Conservation (phyloP, 2,113 vertebrate genomes). For the Nesospiza acunhae region DNA sequence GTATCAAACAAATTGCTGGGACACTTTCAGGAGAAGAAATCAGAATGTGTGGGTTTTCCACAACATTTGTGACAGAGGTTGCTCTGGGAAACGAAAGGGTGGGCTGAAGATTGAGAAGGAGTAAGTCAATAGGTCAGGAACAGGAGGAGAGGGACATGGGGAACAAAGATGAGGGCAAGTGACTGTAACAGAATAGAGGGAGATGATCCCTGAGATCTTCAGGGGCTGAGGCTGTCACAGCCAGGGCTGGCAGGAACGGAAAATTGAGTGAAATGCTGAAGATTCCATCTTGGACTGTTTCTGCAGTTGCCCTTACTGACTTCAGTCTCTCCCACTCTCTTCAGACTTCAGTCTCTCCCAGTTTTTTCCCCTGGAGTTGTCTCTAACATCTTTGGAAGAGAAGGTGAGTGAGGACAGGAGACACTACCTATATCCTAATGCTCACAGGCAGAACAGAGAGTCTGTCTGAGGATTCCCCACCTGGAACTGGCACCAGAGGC, state of each 20-base stretch:
- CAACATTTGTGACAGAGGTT: not conserved
- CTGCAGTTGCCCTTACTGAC: not conserved
- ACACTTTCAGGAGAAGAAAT: not conserved
- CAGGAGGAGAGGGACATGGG: not conserved
- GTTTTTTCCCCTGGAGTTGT: not conserved
- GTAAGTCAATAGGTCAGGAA: not conserved
- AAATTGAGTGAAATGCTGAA: not conserved
- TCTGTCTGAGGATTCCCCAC: not conserved
- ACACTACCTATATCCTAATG: not conserved
- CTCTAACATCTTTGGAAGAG: not conserved
- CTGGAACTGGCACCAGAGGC: not conserved
- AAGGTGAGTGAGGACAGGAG: not conserved
- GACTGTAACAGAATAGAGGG: not conserved
- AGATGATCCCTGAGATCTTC: not conserved
- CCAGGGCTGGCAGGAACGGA: not conserved
- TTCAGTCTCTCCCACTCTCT: not conserved
- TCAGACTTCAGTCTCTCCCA: not conserved
- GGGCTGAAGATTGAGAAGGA: not conserved
- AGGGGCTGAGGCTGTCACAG: not conserved
- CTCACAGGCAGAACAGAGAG: not conserved
- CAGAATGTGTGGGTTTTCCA: not conserved
- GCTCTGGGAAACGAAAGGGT: not conserved
- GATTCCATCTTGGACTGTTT: not conserved
- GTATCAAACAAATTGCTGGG: not conserved
- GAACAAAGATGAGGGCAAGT: not conserved